phyloP scores from a whole-genome alignment of 1,140 invertebrate genomes.

The Drosophila murphyi region DNA sequence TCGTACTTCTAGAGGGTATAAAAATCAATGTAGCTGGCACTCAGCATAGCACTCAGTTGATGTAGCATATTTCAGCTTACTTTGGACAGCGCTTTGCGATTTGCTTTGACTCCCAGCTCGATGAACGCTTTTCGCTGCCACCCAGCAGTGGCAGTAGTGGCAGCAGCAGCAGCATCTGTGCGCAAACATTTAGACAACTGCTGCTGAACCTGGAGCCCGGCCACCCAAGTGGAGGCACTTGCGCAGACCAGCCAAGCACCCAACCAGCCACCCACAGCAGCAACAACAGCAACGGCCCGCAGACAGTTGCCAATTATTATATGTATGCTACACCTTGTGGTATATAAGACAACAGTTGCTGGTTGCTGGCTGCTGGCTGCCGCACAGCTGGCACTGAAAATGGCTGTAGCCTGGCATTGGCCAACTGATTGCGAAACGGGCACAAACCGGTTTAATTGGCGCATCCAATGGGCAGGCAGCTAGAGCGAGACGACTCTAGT shows the following conservation, averaged over 20 bases:
- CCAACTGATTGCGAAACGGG: conserved; percentile 27
- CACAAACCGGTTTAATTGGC: conserved; percentile 51
- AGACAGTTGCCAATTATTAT: conserved; percentile 17
- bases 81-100: conserved; percentile 13
- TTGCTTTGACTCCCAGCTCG: neutral
- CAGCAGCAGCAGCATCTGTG: conserved; percentile 45
- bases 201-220: conserved; percentile 54
- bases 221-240: conserved; percentile 68
- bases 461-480: conserved; percentile 51
- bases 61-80: conserved; percentile 48
- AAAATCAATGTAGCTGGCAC: conserved; percentile 70
- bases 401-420: conserved; percentile 64
- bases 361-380: conserved; percentile 7
- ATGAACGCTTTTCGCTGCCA: conserved; percentile 3
- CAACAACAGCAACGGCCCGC: conserved; percentile 4
- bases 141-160: conserved; percentile 7
- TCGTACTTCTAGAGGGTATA: conserved; percentile 29
- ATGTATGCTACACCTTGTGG: conserved; percentile 20
- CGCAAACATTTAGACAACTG: conserved; percentile 74
- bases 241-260: conserved; percentile 38
- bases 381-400: conserved; percentile 45
- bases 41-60: conserved; percentile 54
- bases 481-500: conserved; percentile 60
- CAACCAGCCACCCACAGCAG: neutral
- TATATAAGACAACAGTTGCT: conserved; percentile 29